Evolutionary conservation across 2,888 invertebrate species (phyloP).

Genomic region (Kuschelorhynchus macadamiae): DNA sequence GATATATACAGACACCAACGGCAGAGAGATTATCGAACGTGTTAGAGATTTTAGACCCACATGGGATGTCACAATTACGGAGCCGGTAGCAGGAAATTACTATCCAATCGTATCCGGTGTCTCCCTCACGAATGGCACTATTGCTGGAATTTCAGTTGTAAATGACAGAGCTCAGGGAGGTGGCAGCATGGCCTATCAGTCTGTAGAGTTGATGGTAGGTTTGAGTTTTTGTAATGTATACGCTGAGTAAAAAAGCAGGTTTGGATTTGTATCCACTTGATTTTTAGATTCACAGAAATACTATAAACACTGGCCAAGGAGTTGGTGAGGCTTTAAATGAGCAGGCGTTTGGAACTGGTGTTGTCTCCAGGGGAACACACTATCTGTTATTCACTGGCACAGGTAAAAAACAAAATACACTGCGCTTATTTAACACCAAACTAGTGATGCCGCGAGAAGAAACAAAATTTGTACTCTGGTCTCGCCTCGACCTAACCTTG

Average conservation of each 20-base stretch:
- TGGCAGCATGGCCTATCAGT: constrained; percentile 73
- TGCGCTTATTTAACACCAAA: no score
- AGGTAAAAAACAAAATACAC: no score
- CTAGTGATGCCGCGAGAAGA: no score
- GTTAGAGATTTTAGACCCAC: constrained; percentile 79
- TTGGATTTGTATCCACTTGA: no score
- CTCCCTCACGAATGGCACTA: constrained; percentile 71
- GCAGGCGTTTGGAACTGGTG: constrained; percentile 75
- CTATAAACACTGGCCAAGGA: constrained; percentile 86
- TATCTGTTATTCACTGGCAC: constrained; percentile 53
- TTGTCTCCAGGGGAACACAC: constrained; percentile 76
- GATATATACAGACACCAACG: constrained; percentile 95
- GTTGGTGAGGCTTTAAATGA: constrained; percentile 93
- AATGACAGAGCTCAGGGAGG: constrained; percentile 77
- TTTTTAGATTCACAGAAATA: constrained; percentile 75
- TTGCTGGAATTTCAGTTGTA: constrained; percentile 70
- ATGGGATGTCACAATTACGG: constrained; percentile 75
- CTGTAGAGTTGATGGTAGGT: constrained; percentile 76
- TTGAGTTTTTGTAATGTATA: no score
- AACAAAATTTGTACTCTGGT: no score
- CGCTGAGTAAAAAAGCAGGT: no score
- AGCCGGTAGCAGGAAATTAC: constrained; percentile 77
- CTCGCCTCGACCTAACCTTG: no score
- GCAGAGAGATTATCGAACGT: constrained; percentile 85
- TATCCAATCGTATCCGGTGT: constrained; percentile 80